Evolutionary conservation across 92 coral and sea anemone species (phyloP).

Genomic region (Bergia sp.): DNA sequence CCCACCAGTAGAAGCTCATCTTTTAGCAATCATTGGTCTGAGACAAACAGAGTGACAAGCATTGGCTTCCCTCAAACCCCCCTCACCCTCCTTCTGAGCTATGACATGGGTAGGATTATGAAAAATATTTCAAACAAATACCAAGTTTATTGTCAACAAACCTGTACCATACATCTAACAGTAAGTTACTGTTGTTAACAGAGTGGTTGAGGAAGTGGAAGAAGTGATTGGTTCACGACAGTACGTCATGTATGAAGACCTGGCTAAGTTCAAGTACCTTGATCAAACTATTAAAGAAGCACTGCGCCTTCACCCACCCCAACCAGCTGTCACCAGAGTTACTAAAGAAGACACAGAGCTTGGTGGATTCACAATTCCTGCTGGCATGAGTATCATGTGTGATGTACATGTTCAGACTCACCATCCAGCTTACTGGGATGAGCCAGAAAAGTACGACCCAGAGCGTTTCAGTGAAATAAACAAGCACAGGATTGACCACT

Average conservation of each 20-base stretch:
- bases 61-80: no score
- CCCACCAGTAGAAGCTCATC: no score
- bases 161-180: neutral
- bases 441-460: constrained; percentile 86
- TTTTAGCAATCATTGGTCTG: no score
- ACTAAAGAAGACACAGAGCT: constrained; percentile 71
- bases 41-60: no score
- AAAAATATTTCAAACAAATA: no score
- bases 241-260: constrained; percentile 71
- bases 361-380: constrained; percentile 80
- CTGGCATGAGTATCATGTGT: constrained; percentile 81
- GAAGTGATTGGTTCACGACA: constrained; percentile 82
- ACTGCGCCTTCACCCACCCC: constrained; percentile 92
- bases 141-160: neutral
- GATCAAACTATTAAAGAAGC: constrained; percentile 85
- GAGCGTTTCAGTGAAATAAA: constrained; percentile 81
- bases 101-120: no score
- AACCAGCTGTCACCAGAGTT: constrained; percentile 81
- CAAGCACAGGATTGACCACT: constrained; percentile 68
- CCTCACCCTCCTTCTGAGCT: no score
- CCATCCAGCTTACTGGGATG: constrained; percentile 89
- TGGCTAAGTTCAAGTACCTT: constrained; percentile 70
- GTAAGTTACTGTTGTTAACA: neutral
- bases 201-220: constrained; percentile 73
- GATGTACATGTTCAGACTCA: constrained; percentile 79